Conservation (phyloP, 2,888 invertebrate species). For the Heteromurus nitidus region DNA sequence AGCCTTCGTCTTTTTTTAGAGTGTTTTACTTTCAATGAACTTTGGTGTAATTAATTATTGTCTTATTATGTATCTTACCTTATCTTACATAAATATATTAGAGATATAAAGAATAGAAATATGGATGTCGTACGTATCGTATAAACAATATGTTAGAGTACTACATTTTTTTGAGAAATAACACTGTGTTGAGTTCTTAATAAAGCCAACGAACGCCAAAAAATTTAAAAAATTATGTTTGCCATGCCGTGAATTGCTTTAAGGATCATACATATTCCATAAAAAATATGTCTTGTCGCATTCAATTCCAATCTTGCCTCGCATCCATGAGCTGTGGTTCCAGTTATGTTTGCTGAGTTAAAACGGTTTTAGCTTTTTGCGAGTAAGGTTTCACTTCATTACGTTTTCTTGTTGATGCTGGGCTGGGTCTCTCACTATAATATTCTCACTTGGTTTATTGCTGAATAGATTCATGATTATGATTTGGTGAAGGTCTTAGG, state of each 20-base stretch:
- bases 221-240: constrained; percentile 13
- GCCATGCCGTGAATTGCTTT: too few species aligned
- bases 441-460: not conserved
- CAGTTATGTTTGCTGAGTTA: too few species aligned
- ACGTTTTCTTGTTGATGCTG: not conserved
- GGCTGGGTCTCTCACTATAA: not conserved
- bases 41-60: constrained; percentile 14
- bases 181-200: constrained; percentile 58
- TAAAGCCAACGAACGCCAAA: constrained; percentile 66
- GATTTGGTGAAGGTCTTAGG: not conserved
- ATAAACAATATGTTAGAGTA: constrained; percentile 45
- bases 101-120: constrained; percentile 20
- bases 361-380: too few species aligned
- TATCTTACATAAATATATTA: constrained; percentile 33
- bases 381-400: not conserved
- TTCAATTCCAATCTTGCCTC: too few species aligned
- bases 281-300: too few species aligned
- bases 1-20: constrained; percentile 15
- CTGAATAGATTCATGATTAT: not conserved
- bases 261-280: too few species aligned
- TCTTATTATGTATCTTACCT: constrained; percentile 45
- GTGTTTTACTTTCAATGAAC: constrained; percentile 39
- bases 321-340: too few species aligned
- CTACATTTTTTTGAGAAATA: constrained; percentile 54
- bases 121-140: constrained; percentile 42